Evolutionary conservation across 2,888 invertebrate genomes (phyloP).

Genomic region (Ophion ventricosus): DNA sequence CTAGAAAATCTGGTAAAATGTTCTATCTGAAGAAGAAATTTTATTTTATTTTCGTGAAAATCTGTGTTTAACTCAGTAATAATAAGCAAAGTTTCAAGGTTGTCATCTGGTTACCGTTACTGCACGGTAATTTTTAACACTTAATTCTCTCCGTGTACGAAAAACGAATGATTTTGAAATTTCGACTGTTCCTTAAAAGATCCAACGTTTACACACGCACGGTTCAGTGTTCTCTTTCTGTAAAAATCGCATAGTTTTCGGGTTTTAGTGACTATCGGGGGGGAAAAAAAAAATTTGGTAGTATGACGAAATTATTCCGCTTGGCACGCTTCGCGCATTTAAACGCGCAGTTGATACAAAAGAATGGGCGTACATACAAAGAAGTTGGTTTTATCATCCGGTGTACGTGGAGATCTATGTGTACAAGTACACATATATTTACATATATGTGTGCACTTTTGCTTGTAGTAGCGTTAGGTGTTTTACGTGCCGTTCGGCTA

Average conservation of each 20-base stretch:
- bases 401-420: neutral
- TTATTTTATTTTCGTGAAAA: too few species aligned
- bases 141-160: too few species aligned
- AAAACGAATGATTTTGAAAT: too few species aligned
- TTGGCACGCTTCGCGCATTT: constrained; percentile 3
- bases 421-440: neutral
- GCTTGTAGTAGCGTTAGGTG: constrained; percentile 10
- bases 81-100: too few species aligned
- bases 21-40: too few species aligned
- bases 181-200: neutral
- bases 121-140: too few species aligned
- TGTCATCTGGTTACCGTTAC: too few species aligned
- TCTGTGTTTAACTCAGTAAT: too few species aligned
- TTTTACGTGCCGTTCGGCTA: constrained; percentile 47
- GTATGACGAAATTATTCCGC: constrained; percentile 16
- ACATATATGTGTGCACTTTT: neutral
- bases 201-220: neutral
- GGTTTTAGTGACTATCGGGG: neutral
- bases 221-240: neutral
- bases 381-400: constrained; percentile 25
- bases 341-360: constrained; percentile 15
- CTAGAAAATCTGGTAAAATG: too few species aligned
- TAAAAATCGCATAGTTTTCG: neutral
- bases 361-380: constrained; percentile 16
- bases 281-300: neutral